These are phyloP conservation scores for Amblyjoppa fuscipennis DNA, from an alignment of 2,888 invertebrate species.

Conservation along the genomic window DNA sequence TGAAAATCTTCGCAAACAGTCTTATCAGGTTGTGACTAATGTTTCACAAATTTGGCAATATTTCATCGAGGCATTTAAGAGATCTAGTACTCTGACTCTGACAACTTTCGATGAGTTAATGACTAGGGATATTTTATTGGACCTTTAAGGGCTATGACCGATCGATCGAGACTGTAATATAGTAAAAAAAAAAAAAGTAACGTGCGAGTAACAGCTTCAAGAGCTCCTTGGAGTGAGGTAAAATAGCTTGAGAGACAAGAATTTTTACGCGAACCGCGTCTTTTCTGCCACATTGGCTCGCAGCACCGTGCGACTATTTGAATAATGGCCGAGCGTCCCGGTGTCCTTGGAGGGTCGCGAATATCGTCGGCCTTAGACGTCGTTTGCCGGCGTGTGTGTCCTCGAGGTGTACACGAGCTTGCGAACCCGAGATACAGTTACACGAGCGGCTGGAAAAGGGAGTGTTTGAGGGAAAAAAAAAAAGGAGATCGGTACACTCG, in stretches of 20 bases:
- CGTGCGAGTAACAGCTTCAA: not conserved
- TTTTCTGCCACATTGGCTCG: not conserved
- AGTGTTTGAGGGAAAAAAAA: slow-evolving; percentile 26
- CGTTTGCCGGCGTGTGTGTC: not conserved
- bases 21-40: no score
- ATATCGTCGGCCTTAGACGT: slow-evolving; percentile 32
- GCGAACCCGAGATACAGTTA: slow-evolving; percentile 26
- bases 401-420: slow-evolving; percentile 34
- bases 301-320: slow-evolving; percentile 24
- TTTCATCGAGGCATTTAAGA: no score
- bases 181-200: not conserved
- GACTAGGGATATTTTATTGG: no score
- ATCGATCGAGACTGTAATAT: not conserved
- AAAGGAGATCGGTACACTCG: slow-evolving; percentile 30
- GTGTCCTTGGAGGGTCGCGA: slow-evolving; percentile 7
- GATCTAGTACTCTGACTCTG: no score
- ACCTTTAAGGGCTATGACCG: not conserved
- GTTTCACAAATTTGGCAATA: no score
- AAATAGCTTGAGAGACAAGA: not conserved
- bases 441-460: slow-evolving; percentile 20
- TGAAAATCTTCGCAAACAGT: not conserved
- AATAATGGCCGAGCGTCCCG: slow-evolving; percentile 41
- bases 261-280: slow-evolving; percentile 2
- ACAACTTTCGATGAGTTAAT: no score
- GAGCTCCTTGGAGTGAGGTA: not conserved